Evolutionary conservation across 2,113 vertebrate genomes (phyloP).

Genomic region (Catharus bicknelli): DNA sequence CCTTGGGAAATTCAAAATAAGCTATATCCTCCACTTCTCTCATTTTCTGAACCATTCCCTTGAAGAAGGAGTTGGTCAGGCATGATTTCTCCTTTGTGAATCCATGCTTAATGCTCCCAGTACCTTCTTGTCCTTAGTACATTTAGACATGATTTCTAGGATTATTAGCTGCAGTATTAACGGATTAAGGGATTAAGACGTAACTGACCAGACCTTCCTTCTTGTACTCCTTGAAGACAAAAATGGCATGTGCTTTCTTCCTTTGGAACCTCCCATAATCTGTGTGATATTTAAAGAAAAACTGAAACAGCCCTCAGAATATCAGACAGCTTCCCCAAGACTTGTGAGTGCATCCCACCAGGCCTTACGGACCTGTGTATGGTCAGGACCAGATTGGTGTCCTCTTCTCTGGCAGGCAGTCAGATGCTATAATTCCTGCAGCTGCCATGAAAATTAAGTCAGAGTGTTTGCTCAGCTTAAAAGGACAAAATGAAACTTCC

Average conservation of each 20-base stretch:
- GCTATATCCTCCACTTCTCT: background rate
- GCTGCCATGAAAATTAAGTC: background rate
- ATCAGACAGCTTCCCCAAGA: background rate
- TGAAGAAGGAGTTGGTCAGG: background rate
- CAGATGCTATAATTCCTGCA: background rate
- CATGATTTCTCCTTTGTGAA: background rate
- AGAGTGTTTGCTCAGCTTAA: background rate
- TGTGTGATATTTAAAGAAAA: background rate
- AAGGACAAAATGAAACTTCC: background rate
- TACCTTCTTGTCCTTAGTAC: background rate
- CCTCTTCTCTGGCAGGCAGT: background rate
- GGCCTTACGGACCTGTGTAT: background rate
- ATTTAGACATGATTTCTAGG: background rate
- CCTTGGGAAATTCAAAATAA: background rate
- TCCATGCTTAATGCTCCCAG: background rate
- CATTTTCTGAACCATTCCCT: background rate
- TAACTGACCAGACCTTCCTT: background rate
- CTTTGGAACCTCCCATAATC: background rate
- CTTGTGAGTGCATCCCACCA: background rate
- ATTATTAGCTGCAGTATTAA: background rate
- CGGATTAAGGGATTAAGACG: background rate
- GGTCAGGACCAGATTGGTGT: background rate
- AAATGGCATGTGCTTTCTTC: background rate
- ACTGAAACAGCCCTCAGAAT: background rate
- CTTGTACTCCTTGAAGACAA: background rate